Conservation (phyloP, 1,140 invertebrate genomes). For the Chironomus tepperi region DNA sequence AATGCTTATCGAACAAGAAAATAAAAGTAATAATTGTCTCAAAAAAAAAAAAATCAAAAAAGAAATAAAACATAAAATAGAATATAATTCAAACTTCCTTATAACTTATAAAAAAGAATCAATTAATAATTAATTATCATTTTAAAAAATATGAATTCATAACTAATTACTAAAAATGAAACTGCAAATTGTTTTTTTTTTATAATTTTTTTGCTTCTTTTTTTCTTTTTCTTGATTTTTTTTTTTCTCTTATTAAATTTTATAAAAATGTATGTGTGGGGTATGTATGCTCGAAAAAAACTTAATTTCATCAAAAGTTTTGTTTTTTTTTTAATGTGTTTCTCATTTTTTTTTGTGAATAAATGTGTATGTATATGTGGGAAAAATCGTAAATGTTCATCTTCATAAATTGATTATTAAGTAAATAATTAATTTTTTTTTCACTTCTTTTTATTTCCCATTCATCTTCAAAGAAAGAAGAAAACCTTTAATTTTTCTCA, state of each 20-base stretch:
- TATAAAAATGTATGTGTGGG: not conserved
- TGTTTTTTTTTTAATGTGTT: no score
- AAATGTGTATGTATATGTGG: not conserved
- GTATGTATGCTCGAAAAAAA: not conserved
- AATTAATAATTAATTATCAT: not conserved
- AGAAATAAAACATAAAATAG: not conserved
- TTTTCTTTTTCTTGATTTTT: no score
- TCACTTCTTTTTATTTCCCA: no score
- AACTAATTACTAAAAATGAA: slow-evolving; percentile 11
- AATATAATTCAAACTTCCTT: not conserved
- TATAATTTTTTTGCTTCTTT: not conserved
- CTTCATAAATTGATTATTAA: not conserved
- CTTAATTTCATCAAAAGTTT: no score
- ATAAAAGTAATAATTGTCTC: not conserved
- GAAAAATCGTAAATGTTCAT: not conserved
- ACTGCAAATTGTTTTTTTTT: slow-evolving; percentile 3
- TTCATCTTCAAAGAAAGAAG: not conserved
- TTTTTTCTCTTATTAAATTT: not conserved
- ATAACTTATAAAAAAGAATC: not conserved
- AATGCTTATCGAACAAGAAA: not conserved
- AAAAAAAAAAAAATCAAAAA: not conserved
- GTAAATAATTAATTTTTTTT: not conserved
- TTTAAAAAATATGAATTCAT: slow-evolving; percentile 11
- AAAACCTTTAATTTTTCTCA: not conserved
- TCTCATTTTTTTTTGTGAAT: not conserved